Evolutionary conservation across 2,888 invertebrate species (phyloP), one percentile per base, ranked within the genome.

Genomic region (Phrixothrix hirtus): DNA sequence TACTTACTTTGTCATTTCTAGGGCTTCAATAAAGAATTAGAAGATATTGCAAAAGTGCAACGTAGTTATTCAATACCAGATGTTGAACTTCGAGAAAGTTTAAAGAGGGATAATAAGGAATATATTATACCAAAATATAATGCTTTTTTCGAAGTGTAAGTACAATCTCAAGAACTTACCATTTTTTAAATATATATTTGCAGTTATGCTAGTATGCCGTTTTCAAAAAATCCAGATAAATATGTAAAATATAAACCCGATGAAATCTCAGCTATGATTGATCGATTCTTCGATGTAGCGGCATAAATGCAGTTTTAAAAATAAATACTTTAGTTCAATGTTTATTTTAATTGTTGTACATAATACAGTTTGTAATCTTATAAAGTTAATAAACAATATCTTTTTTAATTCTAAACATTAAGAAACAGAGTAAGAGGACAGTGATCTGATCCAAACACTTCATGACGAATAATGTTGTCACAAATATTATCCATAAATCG

Each of bases 21-120:
- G 93, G 88, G 89, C 38, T 97, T 97, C 76, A 96, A 97, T 76
- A 93, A 94, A 72, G 97, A 97, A 76, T 87, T 97, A 72, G 96
- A 97, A 69, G 95, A 96, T 66, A 83, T 89, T 9, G 83, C 86
- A 1, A 86, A 88, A 62, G 83, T 85, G 17, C 96, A 97, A 78
- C 85, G 92, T 55, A 86, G 88, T 25, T 96, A 95, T 78, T 91
- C 94, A 39, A 92, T 97, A 66, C 96, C 97, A 0, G 96, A 97
- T 78, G 83, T 88, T 0, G 93, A 95, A 67, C 79, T 97, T 42
- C 81, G 96, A 31, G 91, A 93, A 72, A 85, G 87, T 49, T 82
- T 97, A 36, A 94, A 94, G 72, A 80, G 89, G 9, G 95, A 93
- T 76, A 92, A 95, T 77, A 91, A 91, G 71, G 90, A 92, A 67